Evolutionary conservation across 2,888 invertebrate species (phyloP), one percentile per base, ranked within the genome.

Genomic region (Leptura quadrifasciata): DNA sequence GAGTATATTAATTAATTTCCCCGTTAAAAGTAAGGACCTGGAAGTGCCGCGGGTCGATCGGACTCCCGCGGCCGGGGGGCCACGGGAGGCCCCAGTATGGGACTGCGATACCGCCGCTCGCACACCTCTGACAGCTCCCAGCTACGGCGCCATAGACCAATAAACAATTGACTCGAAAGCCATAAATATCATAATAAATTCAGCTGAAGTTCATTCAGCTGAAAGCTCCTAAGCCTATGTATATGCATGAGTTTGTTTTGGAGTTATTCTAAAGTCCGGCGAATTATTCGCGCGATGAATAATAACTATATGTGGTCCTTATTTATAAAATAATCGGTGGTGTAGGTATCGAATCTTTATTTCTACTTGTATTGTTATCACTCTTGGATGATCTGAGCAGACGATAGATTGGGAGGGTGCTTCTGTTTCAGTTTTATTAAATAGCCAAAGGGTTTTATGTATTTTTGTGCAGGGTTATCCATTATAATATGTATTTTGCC

Each of bases 161-260:
- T 87, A 87, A 87, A 87, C 87, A 86, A 87, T 86, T 86, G 84
- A 82, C 83, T 78, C 80, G 81, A 81, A 81, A 82, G 80, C 81
- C 83, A 85, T 87, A 87, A 87, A 87, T 86, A 78, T 81, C 76
- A 60, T 55, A 72, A 78, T 75, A 77, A 79, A 81, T 81, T 80
- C 74, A 64, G 61, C 58, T 72, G 76, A 78, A 75, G 76, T 78
- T 65, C 71, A 67, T 78, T 80, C 73, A 54, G 61, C 57, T 76
- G 63, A 55, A 67, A 54, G 52, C 58, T 27, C 64, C 58, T 54
- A 4, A 2, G 21, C 21, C 57, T 67, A 58, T 68, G 54, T 63
- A 76, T 76, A 72, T 76, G 69, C 72, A 69, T 74, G 70, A 58
- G 73, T 39, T 60, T 60, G 9, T 39, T 35, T 9, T 63, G 35